Percentiles rank a stretch among this genome's conserved stretches.
phyloP scores from a whole-genome alignment of 2,797 vertebrate species.

The Sardinella longiceps region DNA sequence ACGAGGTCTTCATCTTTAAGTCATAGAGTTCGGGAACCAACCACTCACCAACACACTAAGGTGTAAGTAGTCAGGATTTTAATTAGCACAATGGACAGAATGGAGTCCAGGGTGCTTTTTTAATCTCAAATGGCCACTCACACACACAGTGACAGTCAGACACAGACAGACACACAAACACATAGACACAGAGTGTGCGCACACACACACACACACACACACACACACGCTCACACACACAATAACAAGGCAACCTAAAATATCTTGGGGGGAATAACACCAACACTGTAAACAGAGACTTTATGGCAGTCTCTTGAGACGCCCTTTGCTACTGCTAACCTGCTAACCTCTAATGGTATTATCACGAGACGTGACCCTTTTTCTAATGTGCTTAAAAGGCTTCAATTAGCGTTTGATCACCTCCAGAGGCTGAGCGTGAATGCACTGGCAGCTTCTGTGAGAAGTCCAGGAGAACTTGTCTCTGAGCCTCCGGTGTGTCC shows the following conservation, averaged over 20 bases:
- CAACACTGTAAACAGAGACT: neutral
- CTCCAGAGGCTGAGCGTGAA: slow-evolving; percentile 76
- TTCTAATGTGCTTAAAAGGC: neutral
- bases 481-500: slow-evolving; percentile 56
- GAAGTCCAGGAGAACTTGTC: slow-evolving; percentile 80
- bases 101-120: neutral
- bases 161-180: neutral
- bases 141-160: neutral
- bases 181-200: too few species aligned
- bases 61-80: neutral
- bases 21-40: neutral
- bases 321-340: neutral
- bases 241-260: neutral
- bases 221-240: neutral
- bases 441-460: slow-evolving; percentile 79
- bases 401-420: slow-evolving; percentile 57
- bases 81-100: slow-evolving; percentile 16
- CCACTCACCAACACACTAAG: neutral
- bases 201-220: neutral
- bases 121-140: neutral
- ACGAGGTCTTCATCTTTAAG: slow-evolving; percentile 17
- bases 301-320: neutral
- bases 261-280: neutral
- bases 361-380: neutral
- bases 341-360: neutral